A percentile compares a stretch with the other conserved stretches of the same genome.
phyloP scores from a whole-genome alignment of 1,140 invertebrate species.

The Tribolium madens region DNA sequence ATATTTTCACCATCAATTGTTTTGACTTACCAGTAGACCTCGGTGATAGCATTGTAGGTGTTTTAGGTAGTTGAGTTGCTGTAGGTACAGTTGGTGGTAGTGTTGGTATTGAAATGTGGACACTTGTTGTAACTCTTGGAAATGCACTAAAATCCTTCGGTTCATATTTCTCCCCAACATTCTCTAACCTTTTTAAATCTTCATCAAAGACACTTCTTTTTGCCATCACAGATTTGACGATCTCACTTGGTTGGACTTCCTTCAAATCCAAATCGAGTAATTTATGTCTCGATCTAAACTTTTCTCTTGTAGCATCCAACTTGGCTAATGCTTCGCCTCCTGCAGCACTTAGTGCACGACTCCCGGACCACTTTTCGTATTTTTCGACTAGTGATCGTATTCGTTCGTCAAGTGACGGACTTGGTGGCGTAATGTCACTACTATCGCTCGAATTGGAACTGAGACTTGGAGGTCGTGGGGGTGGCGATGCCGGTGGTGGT shows the following conservation, averaged over 20 bases:
- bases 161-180: slow-evolving; percentile 88
- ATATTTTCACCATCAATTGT: background rate
- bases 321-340: slow-evolving; percentile 72
- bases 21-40: slow-evolving; percentile 58
- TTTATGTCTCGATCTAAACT: slow-evolving; percentile 72
- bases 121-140: slow-evolving; percentile 39
- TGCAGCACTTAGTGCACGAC: slow-evolving; percentile 70
- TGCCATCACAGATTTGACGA: slow-evolving; percentile 90
- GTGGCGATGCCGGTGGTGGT: slow-evolving; percentile 72
- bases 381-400: slow-evolving; percentile 91
- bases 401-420: slow-evolving; percentile 85
- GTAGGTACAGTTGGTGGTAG: slow-evolving; percentile 50
- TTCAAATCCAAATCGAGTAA: slow-evolving; percentile 74
- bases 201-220: slow-evolving; percentile 96
- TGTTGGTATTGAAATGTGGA: slow-evolving; percentile 44
- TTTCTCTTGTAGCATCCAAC: slow-evolving; percentile 70
- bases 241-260: slow-evolving; percentile 91
- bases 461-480: slow-evolving; percentile 69
- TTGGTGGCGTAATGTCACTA: slow-evolving; percentile 70
- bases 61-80: slow-evolving; percentile 54
- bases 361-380: slow-evolving; percentile 90
- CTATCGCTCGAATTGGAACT: slow-evolving; percentile 74
- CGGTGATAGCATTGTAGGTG: slow-evolving; percentile 59
- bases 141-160: slow-evolving; percentile 73
- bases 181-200: slow-evolving; percentile 92